Evolutionary conservation across 1,140 invertebrate species (phyloP).

Genomic region (Bathynomus jamesi): DNA sequence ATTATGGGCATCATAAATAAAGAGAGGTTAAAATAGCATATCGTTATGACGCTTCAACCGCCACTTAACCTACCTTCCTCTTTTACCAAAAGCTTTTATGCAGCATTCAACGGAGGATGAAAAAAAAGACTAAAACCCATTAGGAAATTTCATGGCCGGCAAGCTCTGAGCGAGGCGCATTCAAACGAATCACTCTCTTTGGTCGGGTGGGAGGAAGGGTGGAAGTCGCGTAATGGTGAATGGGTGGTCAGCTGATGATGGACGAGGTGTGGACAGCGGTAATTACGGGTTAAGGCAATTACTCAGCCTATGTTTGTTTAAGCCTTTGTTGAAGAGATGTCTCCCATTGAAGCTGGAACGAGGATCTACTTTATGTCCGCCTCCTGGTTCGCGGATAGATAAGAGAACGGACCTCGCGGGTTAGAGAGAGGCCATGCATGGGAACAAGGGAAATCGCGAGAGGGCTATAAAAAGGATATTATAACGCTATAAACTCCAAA

Average conservation of each 20-base stretch:
- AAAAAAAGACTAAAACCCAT: neutral
- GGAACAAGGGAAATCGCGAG: neutral
- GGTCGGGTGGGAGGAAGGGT: neutral
- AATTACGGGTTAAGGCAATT: neutral
- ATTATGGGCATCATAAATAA: neutral
- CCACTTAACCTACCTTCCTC: neutral
- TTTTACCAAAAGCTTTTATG: neutral
- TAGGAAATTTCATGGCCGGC: neutral
- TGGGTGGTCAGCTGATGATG: neutral
- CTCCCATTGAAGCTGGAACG: neutral
- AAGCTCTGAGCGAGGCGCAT: neutral
- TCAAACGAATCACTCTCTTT: neutral
- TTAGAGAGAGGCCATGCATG: neutral
- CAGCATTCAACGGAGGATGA: neutral
- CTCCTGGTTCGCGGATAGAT: too few species aligned
- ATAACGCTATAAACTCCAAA: neutral
- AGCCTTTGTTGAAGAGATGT: neutral
- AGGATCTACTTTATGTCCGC: neutral
- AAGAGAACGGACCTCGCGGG: too few species aligned
- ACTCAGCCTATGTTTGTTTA: constrained; percentile 1
- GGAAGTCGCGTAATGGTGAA: neutral
- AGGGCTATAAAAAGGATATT: neutral
- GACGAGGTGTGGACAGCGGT: neutral
- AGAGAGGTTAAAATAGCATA: neutral
- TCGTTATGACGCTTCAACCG: neutral